phyloP scores from a whole-genome alignment of 2,797 vertebrate species.

The Florisuga fusca region DNA sequence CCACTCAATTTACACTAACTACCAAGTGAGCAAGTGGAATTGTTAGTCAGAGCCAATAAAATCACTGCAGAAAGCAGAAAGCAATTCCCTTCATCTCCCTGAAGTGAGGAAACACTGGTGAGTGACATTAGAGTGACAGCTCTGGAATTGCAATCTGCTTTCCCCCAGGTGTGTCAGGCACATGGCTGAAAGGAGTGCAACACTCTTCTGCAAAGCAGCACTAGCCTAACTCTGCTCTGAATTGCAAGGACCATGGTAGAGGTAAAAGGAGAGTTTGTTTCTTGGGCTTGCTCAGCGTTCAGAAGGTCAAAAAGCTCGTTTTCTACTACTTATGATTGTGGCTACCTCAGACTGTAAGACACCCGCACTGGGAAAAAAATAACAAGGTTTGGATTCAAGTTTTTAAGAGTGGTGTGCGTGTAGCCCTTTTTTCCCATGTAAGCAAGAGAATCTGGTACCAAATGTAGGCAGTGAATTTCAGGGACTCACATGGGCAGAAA shows the following conservation, averaged over 20 bases:
- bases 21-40: background rate
- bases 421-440: background rate
- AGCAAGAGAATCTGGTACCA: background rate
- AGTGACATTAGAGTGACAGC: background rate
- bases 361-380: background rate
- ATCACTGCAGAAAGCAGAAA: background rate
- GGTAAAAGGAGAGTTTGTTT: background rate
- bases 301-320: background rate
- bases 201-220: background rate
- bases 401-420: background rate
- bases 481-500: background rate
- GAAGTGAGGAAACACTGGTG: fast-evolving
- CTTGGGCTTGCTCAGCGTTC: background rate
- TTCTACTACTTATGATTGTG: background rate
- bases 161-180: background rate
- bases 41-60: background rate
- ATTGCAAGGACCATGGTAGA: background rate
- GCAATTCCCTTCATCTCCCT: background rate
- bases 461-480: background rate
- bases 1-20: background rate
- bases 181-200: background rate
- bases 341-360: background rate
- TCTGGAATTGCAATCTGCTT: background rate
- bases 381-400: background rate
- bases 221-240: background rate